Evolutionary conservation across 1,140 invertebrate genomes (phyloP).

Genomic region (Aphaenogaster floridana): DNA sequence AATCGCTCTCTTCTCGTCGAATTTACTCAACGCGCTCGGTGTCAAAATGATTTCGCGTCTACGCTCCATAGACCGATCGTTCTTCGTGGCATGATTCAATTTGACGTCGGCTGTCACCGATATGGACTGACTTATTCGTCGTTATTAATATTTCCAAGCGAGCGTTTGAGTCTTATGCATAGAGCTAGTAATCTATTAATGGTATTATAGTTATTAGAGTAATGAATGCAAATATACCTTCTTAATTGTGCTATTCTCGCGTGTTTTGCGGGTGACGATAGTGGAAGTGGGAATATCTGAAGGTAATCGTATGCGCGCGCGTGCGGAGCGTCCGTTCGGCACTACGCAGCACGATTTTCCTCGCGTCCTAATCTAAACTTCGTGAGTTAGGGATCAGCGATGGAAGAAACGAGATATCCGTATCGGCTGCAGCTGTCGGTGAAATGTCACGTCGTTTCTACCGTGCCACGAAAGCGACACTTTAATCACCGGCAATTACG

Average conservation of each 20-base stretch:
- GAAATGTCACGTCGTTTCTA: constrained; percentile 65
- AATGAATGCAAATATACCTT: background rate
- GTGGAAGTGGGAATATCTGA: background rate
- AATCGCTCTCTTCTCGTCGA: background rate
- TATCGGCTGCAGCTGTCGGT: constrained; percentile 71
- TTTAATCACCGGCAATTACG: constrained; percentile 80
- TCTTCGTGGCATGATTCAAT: background rate
- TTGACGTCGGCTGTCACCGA: background rate
- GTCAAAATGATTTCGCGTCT: constrained; percentile 31
- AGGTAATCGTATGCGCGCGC: constrained; percentile 15
- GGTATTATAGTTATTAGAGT: background rate
- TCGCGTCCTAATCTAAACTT: constrained; percentile 36
- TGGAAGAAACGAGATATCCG: constrained; percentile 61
- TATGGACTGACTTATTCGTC: background rate
- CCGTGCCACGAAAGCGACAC: constrained; percentile 73
- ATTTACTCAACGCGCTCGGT: constrained; percentile 7
- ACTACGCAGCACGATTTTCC: constrained; percentile 20
- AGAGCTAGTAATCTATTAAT: background rate
- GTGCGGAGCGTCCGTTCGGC: background rate
- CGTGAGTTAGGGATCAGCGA: constrained; percentile 58
- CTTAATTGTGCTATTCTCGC: background rate
- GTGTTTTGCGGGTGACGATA: background rate
- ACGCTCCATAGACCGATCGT: background rate
- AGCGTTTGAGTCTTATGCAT: background rate
- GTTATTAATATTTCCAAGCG: background rate